Evolutionary conservation across 1,140 invertebrate species (phyloP).

Genomic region (Aporrectodea caliginosa): DNA sequence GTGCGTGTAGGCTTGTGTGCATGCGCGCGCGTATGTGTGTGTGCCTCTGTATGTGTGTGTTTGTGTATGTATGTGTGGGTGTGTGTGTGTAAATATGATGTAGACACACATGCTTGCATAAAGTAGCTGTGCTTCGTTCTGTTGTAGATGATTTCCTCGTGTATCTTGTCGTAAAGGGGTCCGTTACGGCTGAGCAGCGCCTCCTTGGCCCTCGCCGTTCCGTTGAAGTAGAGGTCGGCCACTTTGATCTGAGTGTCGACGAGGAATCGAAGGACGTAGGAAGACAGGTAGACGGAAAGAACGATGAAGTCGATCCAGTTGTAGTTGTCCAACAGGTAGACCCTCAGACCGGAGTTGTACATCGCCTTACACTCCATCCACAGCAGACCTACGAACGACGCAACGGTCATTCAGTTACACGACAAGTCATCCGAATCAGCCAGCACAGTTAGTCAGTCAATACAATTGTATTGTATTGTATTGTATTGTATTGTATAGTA

Average conservation of each 20-base stretch:
- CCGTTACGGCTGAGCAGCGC: constrained; percentile 36
- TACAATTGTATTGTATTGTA: too few relatives aligned
- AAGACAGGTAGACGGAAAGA: constrained; percentile 53
- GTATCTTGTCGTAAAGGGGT: constrained; percentile 39
- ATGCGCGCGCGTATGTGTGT: neutral
- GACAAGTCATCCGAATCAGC: too few relatives aligned
- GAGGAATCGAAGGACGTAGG: constrained; percentile 52
- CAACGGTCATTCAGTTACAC: too few relatives aligned
- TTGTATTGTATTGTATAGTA: too few relatives aligned
- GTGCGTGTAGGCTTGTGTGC: too few relatives aligned
- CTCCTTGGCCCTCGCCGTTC: constrained; percentile 41
- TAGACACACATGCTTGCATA: constrained; percentile 55
- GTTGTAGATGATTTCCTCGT: constrained; percentile 28
- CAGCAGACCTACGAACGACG: constrained; percentile 50
- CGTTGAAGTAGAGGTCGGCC: constrained; percentile 47
- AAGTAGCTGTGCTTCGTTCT: constrained; percentile 45
- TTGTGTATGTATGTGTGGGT: neutral
- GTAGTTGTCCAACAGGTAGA: constrained; percentile 53
- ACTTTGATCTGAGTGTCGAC: constrained; percentile 36
- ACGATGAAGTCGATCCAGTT: constrained; percentile 55
- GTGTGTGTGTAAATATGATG: neutral
- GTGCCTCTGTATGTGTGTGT: neutral
- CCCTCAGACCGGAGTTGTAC: constrained; percentile 51
- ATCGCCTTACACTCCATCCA: constrained; percentile 57
- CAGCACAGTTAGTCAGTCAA: too few relatives aligned